Conservation (phyloP, 2,888 invertebrate species). For the Tetranychus piercei region DNA sequence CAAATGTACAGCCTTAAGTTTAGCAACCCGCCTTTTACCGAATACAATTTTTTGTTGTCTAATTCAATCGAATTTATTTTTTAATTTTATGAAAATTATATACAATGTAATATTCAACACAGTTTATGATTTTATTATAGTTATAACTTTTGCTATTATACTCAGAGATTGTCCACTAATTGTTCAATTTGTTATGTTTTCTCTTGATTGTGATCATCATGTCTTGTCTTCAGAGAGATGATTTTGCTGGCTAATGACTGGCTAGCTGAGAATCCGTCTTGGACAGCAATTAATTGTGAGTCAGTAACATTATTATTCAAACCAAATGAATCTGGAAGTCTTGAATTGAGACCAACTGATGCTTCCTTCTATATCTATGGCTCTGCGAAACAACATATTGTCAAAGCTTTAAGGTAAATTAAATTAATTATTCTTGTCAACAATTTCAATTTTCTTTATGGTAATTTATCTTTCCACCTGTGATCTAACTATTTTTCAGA, state of each 20-base stretch:
- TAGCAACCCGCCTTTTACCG: too few relatives aligned
- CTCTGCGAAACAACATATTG: constrained; percentile 21
- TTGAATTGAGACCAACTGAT: constrained; percentile 18
- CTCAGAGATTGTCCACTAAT: too few relatives aligned
- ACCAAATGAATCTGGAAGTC: constrained; percentile 16
- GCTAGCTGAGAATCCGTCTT: constrained; percentile 15
- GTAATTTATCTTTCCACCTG: neutral
- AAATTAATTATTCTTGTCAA: too few relatives aligned
- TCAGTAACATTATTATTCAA: constrained; percentile 20
- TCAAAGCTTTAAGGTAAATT: constrained; percentile 15
- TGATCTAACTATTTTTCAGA: neutral
- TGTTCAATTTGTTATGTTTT: too few relatives aligned
- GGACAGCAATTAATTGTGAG: constrained; percentile 21
- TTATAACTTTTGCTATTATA: too few relatives aligned
- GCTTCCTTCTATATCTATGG: constrained; percentile 22
- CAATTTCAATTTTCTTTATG: neutral
- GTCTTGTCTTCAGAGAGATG: constrained; percentile 13
- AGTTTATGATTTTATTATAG: too few relatives aligned
- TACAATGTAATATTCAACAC: too few relatives aligned
- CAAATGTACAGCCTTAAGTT: too few relatives aligned
- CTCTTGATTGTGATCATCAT: too few relatives aligned
- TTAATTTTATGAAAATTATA: too few relatives aligned
- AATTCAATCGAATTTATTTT: too few relatives aligned
- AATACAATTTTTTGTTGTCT: too few relatives aligned
- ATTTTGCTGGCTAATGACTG: constrained; percentile 20